Percentiles rank a stretch among this genome's conserved stretches.
Conservation (phyloP, 2,888 invertebrate genomes). For the Lepidochrysops patricia region DNA sequence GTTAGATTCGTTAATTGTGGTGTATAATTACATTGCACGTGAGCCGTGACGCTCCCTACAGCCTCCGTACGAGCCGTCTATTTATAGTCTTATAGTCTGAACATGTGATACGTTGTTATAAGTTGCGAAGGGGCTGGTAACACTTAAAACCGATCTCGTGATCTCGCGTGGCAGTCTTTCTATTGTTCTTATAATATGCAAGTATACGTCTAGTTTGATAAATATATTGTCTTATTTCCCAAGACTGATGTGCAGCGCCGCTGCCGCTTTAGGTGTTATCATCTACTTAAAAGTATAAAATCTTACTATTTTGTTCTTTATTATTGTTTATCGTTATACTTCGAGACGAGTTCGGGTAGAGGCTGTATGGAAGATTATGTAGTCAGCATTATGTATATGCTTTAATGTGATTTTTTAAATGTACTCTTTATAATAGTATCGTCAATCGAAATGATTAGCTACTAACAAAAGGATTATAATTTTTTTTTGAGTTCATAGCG, state of each 20-base stretch:
- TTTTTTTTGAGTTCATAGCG: conserved; percentile 68
- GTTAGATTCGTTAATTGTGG: conserved; percentile 74
- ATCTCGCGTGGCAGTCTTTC: conserved; percentile 15
- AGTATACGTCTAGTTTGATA: conserved; percentile 23
- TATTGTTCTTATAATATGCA: conserved; percentile 20
- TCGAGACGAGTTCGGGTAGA: conserved; percentile 39
- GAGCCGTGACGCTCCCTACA: conserved; percentile 60
- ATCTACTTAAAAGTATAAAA: conserved; percentile 36
- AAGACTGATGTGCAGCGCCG: conserved; percentile 22
- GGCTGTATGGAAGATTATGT: conserved; percentile 70
- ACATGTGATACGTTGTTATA: conserved; percentile 63
- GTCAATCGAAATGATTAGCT: conserved; percentile 71
- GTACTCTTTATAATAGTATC: conserved; percentile 74
- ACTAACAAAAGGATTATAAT: conserved; percentile 67
- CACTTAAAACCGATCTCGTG: conserved; percentile 27
- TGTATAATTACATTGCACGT: conserved; percentile 69
- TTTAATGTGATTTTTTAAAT: conserved; percentile 76
- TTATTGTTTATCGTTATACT: conserved; percentile 61
- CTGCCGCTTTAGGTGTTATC: conserved; percentile 28
- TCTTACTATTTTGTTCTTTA: conserved; percentile 36
- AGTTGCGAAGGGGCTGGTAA: conserved; percentile 29
- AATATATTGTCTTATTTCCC: conserved; percentile 21
- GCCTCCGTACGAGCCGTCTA: conserved; percentile 58
- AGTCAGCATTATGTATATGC: conserved; percentile 76
- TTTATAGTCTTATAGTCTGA: conserved; percentile 69